These are phyloP conservation scores for Felis chaus DNA, from an alignment of 2,113 vertebrate genomes.

Conservation along the genomic window DNA sequence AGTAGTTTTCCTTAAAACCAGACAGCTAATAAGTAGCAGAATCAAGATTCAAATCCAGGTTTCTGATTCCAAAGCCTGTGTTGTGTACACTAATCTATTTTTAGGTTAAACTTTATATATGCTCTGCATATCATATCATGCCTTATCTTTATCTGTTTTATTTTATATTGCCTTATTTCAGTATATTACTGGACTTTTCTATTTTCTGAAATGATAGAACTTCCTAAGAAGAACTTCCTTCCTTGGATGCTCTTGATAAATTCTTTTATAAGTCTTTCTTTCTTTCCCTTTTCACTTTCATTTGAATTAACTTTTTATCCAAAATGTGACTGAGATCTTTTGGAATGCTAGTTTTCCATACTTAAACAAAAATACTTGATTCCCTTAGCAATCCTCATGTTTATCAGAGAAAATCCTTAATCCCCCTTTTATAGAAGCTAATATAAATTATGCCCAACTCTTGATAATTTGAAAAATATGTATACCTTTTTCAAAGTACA, in stretches of 20 bases:
- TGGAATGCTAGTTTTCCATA: slow-evolving; percentile 15
- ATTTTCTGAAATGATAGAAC: slow-evolving; percentile 4
- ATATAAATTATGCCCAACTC: not conserved
- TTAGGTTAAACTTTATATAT: not conserved
- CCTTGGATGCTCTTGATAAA: not conserved
- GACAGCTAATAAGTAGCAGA: not conserved
- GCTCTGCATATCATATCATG: not conserved
- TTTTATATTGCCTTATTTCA: slow-evolving; percentile 26
- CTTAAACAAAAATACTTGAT: slow-evolving; percentile 31
- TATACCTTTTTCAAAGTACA: not conserved
- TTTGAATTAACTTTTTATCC: not conserved
- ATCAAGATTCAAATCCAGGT: not conserved
- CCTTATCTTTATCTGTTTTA: not conserved
- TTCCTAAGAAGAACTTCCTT: not conserved
- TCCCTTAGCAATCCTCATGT: not conserved
- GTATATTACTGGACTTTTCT: not conserved
- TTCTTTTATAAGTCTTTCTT: not conserved
- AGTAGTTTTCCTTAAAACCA: not conserved
- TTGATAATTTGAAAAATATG: not conserved
- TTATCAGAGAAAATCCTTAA: not conserved
- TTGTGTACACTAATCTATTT: not conserved
- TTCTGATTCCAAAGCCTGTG: not conserved
- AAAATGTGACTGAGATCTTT: not conserved
- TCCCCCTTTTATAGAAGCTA: not conserved
- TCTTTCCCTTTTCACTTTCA: not conserved